A percentile compares a stretch with the other conserved stretches of the same genome.
phyloP scores from a whole-genome alignment of 1,140 invertebrate genomes.

The Heliothis virescens region DNA sequence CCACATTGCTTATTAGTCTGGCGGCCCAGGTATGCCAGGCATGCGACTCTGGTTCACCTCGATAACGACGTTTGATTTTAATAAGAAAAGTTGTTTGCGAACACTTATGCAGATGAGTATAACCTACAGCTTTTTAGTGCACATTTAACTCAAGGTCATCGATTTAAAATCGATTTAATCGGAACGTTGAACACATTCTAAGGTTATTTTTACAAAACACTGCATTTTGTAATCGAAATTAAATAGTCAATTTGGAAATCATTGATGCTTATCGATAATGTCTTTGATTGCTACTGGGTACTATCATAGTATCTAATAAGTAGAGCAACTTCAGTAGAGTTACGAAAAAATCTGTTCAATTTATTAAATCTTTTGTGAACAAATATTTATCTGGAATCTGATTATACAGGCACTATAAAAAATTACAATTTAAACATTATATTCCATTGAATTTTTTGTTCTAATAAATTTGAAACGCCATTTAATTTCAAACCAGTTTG shows the following conservation, averaged over 20 bases:
- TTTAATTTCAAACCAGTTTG: constrained; percentile 7
- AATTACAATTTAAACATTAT: background rate
- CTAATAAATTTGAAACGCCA: no score
- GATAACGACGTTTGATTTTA: constrained; percentile 58
- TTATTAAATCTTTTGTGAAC: no score
- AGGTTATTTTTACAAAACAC: background rate
- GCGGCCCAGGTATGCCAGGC: constrained; percentile 49
- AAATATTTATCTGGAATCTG: no score
- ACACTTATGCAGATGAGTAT: constrained; percentile 50
- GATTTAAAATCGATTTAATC: constrained; percentile 14
- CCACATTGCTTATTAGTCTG: constrained; percentile 38
- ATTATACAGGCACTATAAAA: no score
- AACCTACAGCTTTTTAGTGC: constrained; percentile 37
- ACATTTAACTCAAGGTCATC: constrained; percentile 35
- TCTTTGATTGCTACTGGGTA: constrained; percentile 8
- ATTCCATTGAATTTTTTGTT: background rate
- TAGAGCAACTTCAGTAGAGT: no score
- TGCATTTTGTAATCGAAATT: background rate
- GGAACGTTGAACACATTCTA: background rate
- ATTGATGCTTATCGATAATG: constrained; percentile 15
- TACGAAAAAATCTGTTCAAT: no score
- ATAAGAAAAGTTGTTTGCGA: constrained; percentile 63
- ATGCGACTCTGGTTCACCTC: constrained; percentile 64
- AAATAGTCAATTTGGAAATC: constrained; percentile 10
- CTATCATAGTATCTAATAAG: background rate